These are phyloP conservation scores for Porites lutea DNA, from an alignment of 64 coral and sea anemone genomes.

Conservation along the genomic window DNA sequence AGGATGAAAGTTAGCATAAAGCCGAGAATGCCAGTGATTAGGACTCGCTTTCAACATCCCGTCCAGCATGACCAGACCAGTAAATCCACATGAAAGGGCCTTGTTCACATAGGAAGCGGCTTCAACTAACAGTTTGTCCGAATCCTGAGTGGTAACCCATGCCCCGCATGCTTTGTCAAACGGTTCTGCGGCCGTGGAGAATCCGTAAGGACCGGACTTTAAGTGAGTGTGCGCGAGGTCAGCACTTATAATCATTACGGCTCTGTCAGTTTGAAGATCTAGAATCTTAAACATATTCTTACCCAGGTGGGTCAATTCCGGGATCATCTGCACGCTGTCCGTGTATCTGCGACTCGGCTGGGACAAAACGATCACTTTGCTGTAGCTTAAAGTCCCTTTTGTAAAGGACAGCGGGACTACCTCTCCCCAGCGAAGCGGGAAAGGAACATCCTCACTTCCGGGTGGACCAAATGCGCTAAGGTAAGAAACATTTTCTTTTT, in stretches of 20 bases:
- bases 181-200: slow-evolving; percentile 79
- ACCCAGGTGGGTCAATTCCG: slow-evolving; percentile 73
- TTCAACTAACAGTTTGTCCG: slow-evolving; percentile 53
- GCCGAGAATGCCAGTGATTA: slow-evolving; percentile 61
- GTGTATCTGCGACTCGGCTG: slow-evolving; percentile 91
- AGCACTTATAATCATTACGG: slow-evolving; percentile 81
- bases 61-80: slow-evolving; percentile 82
- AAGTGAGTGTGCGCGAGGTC: slow-evolving; percentile 89
- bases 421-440: slow-evolving; percentile 86
- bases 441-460: slow-evolving; percentile 74
- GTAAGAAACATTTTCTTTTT: slow-evolving; percentile 59
- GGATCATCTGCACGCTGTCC: slow-evolving; percentile 78
- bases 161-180: slow-evolving; percentile 85
- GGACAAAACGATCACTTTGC: slow-evolving; percentile 71
- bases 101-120: slow-evolving; percentile 72
- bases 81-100: slow-evolving; percentile 85
- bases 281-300: slow-evolving; percentile 34
- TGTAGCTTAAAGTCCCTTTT: slow-evolving; percentile 45
- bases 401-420: slow-evolving; percentile 69
- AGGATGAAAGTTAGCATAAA: slow-evolving; percentile 73
- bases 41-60: slow-evolving; percentile 66
- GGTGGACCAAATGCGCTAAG: slow-evolving; percentile 81
- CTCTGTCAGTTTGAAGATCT: slow-evolving; percentile 8
- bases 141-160: slow-evolving; percentile 69
- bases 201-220: slow-evolving; percentile 81